phyloP scores from a whole-genome alignment of 2,797 vertebrate genomes.

The Acestrorhynchus altus region DNA sequence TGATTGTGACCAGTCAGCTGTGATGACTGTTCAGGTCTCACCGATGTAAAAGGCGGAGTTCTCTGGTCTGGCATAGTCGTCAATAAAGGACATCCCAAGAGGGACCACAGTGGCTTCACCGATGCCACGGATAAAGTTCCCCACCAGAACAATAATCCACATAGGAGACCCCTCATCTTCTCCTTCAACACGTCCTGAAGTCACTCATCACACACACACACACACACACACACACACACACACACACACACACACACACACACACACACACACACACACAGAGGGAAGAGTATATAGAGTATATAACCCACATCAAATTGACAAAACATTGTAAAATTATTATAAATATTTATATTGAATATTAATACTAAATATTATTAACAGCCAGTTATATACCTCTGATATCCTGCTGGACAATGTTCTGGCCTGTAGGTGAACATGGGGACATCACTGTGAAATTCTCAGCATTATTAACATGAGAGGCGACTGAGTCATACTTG shows the following conservation, averaged over 20 bases:
- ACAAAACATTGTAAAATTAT: no score
- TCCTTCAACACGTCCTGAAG: conserved; percentile 65
- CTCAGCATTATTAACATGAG: conserved; percentile 13
- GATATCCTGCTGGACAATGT: conserved; percentile 11
- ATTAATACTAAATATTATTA: not conserved
- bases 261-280: not conserved
- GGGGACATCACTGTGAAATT: conserved; percentile 44
- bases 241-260: not conserved
- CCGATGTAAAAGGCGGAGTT: conserved; percentile 80
- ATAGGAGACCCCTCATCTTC: conserved; percentile 73
- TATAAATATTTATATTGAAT: no score
- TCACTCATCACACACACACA: not conserved
- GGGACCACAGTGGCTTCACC: conserved; percentile 78
- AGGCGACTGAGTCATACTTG: conserved; percentile 42
- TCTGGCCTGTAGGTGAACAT: conserved; percentile 40
- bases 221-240: not conserved
- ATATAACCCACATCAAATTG: no score
- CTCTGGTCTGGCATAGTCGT: conserved; percentile 77
- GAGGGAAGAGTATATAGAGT: no score
- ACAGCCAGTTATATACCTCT: conserved; percentile 24
- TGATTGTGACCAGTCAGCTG: no score
- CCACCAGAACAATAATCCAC: conserved; percentile 79
- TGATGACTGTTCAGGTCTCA: conserved; percentile 54
- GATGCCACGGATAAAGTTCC: conserved; percentile 77
- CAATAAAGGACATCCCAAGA: conserved; percentile 79